Conservation (phyloP, 2,888 invertebrate genomes). For the Hirtodrosophila trivittata region DNA sequence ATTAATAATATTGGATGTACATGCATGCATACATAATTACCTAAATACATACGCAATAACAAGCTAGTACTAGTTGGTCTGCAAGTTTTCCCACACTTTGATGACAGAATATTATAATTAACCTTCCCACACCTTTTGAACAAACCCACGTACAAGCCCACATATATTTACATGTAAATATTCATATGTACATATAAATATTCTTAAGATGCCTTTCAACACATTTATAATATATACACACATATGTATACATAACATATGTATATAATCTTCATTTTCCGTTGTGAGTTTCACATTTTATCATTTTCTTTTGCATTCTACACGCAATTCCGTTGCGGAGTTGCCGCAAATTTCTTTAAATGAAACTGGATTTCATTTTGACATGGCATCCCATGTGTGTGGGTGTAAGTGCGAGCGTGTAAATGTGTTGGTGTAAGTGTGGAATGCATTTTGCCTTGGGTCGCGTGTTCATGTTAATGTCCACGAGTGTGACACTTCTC, state of each 20-base stretch:
- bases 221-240: not conserved
- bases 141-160: constrained; percentile 8
- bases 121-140: constrained; percentile 8
- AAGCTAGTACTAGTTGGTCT: not conserved
- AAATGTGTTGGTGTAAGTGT: constrained; percentile 1
- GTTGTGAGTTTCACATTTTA: constrained; percentile 33
- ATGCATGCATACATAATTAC: too few species aligned
- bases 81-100: constrained; percentile 22
- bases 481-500: constrained; percentile 63
- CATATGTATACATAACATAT: not conserved
- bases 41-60: too few species aligned
- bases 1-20: too few species aligned
- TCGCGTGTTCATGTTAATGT: constrained; percentile 51
- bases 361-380: constrained; percentile 47
- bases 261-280: constrained; percentile 5
- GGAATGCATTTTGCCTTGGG: constrained; percentile 48
- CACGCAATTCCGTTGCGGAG: constrained; percentile 55
- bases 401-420: not conserved
- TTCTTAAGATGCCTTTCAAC: constrained; percentile 5
- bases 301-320: constrained; percentile 37
- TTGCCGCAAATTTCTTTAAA: constrained; percentile 32
- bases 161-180: not conserved
- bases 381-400: constrained; percentile 18
- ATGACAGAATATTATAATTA: constrained; percentile 15
- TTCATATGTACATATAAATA: not conserved